These are phyloP conservation scores for Zingel zingel DNA, from an alignment of 2,113 vertebrate genomes.

Conservation along the genomic window DNA sequence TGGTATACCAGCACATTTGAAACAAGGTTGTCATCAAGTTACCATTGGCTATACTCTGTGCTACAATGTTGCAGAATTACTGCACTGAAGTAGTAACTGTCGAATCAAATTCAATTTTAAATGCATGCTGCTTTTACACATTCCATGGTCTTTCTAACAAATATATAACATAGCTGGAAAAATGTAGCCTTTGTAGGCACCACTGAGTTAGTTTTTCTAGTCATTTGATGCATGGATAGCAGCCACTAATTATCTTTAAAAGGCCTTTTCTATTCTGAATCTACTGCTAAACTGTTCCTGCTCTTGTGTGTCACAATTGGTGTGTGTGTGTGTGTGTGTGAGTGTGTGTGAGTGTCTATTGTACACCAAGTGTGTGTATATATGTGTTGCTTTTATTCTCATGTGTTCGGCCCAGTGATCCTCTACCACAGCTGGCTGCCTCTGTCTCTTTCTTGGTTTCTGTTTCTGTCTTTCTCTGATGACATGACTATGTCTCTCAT, in stretches of 20 bases:
- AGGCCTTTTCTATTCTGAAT: neutral
- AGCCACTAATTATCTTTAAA: neutral
- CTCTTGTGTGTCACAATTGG: constrained; percentile 11
- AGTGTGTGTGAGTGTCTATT: constrained; percentile 24
- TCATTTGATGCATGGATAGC: neutral
- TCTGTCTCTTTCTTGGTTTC: constrained; percentile 1
- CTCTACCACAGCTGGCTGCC: constrained; percentile 1
- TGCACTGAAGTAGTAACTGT: neutral
- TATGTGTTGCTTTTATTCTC: constrained; percentile 23
- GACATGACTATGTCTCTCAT: constrained; percentile 82
- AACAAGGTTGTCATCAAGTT: neutral
- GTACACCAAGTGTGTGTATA: constrained; percentile 9
- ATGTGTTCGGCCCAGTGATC: constrained; percentile 22
- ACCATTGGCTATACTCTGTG: neutral
- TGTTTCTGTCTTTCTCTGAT: constrained; percentile 38
- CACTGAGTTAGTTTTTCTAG: neutral
- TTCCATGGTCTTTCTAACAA: constrained; percentile 27
- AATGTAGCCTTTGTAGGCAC: neutral
- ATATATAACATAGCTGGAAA: neutral
- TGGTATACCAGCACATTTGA: neutral
- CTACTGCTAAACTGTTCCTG: constrained; percentile 1
- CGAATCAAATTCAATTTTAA: neutral
- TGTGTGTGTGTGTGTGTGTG: constrained; percentile 37
- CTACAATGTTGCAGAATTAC: neutral
- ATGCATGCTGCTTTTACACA: constrained; percentile 13